Evolutionary conservation across 2,797 vertebrate genomes (phyloP), one percentile per base, ranked within the genome.

Genomic region (Eospalax fontanierii): DNA sequence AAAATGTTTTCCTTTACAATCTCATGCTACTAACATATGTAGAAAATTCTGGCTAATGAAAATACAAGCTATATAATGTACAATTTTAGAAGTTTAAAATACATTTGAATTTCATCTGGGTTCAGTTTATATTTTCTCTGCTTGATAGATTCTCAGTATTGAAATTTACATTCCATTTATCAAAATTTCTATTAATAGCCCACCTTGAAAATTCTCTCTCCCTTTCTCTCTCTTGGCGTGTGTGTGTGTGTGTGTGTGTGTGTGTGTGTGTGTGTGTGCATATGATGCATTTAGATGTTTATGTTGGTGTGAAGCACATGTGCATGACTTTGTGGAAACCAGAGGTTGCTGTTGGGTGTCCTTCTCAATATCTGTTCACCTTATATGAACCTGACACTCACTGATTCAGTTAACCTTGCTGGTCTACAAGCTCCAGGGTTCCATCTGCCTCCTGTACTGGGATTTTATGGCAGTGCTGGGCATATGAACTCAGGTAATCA

Each of bases 101-200:
- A 21, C 22, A 43, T 71, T 94, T 94, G 24, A 92, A 82, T 40
- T 57, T 78, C 18, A 40, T 70, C 21, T 80, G 8, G 30, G 0
- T 61, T 35, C 19, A 46, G 14, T 76, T 75, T 86, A 16, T 50
- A 63, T 81, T 81, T 92, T 84, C 35, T 46, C 40, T 85, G 89
- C 87, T 87, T 87, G 10, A 35, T 43, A 74, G 14, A 93, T 26
- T 90, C 33, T 96, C 40, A 89, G 30, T 57, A 43, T 14, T 89
- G 24, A 38, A 89, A 57, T 57, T 46, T 50, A 74, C 11, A 79
- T 14, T 59, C 6, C 30, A 35, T 90, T 38, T 76, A 21, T 76
- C n/a, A 1, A 33, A 66, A 54, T 50, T 50, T 50, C 46, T 50
- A 50, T 50, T 50, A 50, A 50, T 50, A 50, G 11, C 11, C 46